phyloP scores from a whole-genome alignment of 2,113 vertebrate genomes.

The Edolisoma coerulescens region DNA sequence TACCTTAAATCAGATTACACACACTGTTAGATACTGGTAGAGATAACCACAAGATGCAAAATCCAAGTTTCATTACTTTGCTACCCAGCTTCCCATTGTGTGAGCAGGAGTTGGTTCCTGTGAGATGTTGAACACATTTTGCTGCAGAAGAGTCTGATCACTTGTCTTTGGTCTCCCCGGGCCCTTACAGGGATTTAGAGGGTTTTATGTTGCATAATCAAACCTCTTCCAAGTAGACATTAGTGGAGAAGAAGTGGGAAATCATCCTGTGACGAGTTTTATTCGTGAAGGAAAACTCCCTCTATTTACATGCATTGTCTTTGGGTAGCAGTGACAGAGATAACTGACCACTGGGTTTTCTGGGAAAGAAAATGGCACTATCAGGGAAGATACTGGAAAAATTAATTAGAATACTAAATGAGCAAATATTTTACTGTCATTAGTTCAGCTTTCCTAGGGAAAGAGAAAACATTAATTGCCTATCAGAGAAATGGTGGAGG shows the following conservation, averaged over 20 bases:
- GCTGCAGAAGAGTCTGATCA: neutral
- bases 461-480: constrained; percentile 43
- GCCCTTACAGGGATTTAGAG: neutral
- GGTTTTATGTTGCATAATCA: neutral
- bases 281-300: neutral
- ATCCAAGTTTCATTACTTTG: neutral
- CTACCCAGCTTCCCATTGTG: accelerated
- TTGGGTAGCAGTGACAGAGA: neutral
- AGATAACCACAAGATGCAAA: neutral
- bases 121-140: neutral
- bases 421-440: constrained; percentile 32
- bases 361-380: neutral
- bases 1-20: neutral
- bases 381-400: constrained; percentile 22
- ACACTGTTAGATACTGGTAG: neutral
- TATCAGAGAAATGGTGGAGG: constrained; percentile 1
- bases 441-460: neutral
- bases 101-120: neutral
- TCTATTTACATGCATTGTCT: neutral
- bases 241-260: neutral
- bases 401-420: constrained; percentile 45
- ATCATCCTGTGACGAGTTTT: neutral
- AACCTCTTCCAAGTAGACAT: neutral
- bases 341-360: constrained; percentile 16
- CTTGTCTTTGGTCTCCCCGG: neutral